A percentile compares a stretch with the other conserved stretches of the same genome.
These are phyloP conservation scores for Caenorhabditis latens DNA, from an alignment of 1,140 invertebrate species.

Conservation along the genomic window DNA sequence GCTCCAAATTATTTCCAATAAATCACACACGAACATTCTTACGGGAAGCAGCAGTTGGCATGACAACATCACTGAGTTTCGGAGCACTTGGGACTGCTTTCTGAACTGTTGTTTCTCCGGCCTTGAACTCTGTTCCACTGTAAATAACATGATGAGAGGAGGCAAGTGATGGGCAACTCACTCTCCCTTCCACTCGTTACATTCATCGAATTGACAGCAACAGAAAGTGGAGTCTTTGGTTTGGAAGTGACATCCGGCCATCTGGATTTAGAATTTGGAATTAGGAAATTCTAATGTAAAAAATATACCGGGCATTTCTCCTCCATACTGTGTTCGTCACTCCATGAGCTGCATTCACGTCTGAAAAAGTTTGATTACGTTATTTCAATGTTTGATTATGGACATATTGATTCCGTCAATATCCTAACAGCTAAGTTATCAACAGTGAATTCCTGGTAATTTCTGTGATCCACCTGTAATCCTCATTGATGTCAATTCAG, in stretches of 20 bases:
- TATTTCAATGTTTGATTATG: no score
- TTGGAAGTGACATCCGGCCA: slow-evolving; percentile 58
- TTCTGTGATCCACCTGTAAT: no score
- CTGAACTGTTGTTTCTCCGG: slow-evolving; percentile 13
- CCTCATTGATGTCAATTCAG: no score
- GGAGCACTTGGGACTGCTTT: slow-evolving; percentile 40
- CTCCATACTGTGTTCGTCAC: slow-evolving; percentile 59
- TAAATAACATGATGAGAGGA: neutral
- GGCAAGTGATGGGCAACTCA: neutral
- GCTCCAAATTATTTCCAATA: no score
- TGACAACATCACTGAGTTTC: slow-evolving; percentile 27
- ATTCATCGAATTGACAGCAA: slow-evolving; percentile 58
- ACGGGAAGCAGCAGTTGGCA: slow-evolving; percentile 30
- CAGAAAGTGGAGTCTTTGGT: slow-evolving; percentile 41
- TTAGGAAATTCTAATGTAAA: neutral
- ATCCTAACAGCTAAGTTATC: no score
- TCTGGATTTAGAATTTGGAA: neutral
- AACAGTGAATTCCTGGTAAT: no score
- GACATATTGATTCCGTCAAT: no score
- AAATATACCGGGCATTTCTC: slow-evolving; percentile 53
- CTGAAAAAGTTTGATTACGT: neutral
- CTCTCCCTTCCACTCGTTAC: slow-evolving; percentile 59
- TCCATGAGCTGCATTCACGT: slow-evolving; percentile 52
- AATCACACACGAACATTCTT: slow-evolving; percentile 48
- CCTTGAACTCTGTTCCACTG: slow-evolving; percentile 54